Base-by-base conservation (phyloP, 2,797 vertebrate genomes). In the Poeciliopsis paucimaculata region DNA sequence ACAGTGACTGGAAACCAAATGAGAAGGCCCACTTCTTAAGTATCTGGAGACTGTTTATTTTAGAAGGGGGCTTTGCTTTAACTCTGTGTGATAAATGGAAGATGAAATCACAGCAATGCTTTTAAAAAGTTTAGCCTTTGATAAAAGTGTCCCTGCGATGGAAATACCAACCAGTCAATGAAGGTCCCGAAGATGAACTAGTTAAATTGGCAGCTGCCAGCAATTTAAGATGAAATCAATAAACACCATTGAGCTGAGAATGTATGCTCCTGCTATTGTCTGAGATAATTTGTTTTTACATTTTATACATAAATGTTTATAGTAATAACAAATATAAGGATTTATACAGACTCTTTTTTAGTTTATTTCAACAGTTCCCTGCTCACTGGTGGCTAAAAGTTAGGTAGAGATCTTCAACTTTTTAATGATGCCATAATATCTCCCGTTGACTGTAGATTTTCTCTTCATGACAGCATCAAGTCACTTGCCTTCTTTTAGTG, bases 401-500 rank as follows among this genome's bases (percentile, higher is more conserved):
- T 41, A 68, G 39, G 72, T 5, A 60, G 36, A 75, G 62, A 43
- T 31, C 28, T 82, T 81, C 47, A 78, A 82, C 26, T 57, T n/a
- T 75, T 60, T 79, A 82, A 89, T 88, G 55, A 91, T 85, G 82
- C 72, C 81, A 79, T 87, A 87, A 80, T 87, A 87, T 86, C 77
- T 85, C 79, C 86, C 75, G 83, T 82, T 83, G 84, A 83, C 80
- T 89, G 64, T 82, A 77, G 78, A 86, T 77, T 81, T 77, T 64
- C 84, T 75, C 83, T 80, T 79, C 78, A 78, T 88, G 81, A 87
- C 81, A 84, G 80, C 82, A 81, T 82, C 81, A 31, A 90, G 86
- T 91, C 90, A 82, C 89, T 85, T 87, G 86, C 89, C 82, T 87
- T 88, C 68, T 90, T 79, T 88, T 78, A 73, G 78, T 18, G 18